These are phyloP conservation scores for Todus mexicanus DNA, from an alignment of 2,797 vertebrate species.

Conservation along the genomic window DNA sequence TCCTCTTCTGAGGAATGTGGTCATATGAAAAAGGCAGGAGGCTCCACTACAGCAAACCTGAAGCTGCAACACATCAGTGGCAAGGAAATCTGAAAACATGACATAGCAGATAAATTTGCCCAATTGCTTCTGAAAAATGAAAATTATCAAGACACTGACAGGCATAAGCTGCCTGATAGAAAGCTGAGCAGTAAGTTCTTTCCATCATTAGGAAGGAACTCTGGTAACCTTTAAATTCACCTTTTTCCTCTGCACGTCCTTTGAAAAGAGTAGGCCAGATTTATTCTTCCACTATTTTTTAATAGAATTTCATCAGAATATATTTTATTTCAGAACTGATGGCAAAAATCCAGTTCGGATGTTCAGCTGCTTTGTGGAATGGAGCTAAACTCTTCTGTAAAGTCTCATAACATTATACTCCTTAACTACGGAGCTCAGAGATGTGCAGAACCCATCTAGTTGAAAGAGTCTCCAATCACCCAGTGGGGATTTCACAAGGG, in stretches of 20 bases:
- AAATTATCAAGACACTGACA: neutral
- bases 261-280: neutral
- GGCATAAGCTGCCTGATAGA: neutral
- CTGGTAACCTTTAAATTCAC: neutral
- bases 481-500: neutral
- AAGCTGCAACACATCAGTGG: neutral
- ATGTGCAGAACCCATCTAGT: neutral
- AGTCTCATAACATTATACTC: neutral
- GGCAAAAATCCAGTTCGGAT: neutral
- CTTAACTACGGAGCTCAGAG: neutral
- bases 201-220: neutral
- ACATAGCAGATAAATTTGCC: neutral
- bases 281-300: neutral
- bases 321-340: neutral
- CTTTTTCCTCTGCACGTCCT: neutral
- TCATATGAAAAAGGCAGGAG: neutral
- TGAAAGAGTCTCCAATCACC: neutral
- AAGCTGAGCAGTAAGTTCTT: neutral
- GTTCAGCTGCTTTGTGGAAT: neutral
- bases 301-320: neutral
- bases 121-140: neutral
- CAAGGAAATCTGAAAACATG: neutral
- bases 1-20: neutral
- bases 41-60: neutral
- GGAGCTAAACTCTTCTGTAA: neutral